A percentile compares a stretch with the other conserved stretches of the same genome.
phyloP scores from a whole-genome alignment of 2,797 vertebrate genomes.

The Sebastes ruberrimus region DNA sequence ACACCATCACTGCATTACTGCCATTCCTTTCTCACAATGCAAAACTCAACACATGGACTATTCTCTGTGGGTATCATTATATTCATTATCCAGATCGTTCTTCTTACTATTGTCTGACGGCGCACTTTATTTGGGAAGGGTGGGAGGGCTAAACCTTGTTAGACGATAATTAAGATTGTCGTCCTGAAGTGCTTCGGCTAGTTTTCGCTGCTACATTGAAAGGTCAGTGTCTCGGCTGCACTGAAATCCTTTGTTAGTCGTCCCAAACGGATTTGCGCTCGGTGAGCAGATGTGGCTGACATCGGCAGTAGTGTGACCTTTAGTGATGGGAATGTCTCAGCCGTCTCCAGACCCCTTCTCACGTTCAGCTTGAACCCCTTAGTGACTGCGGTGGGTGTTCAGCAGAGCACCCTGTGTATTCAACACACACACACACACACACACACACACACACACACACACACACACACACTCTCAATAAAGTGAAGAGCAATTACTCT shows the following conservation, averaged over 20 bases:
- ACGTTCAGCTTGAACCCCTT: constrained; percentile 51
- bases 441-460: not conserved
- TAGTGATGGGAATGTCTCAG: constrained; percentile 73
- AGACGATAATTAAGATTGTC: constrained; percentile 81
- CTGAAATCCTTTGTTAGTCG: constrained; percentile 77
- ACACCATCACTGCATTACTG: constrained; percentile 53
- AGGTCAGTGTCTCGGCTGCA: constrained; percentile 78
- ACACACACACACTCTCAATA: not conserved
- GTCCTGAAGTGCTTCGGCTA: constrained; percentile 72
- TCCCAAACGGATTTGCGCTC: constrained; percentile 74
- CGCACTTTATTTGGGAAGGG: constrained; percentile 64
- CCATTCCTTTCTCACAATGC: constrained; percentile 63
- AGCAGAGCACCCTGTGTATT: constrained; percentile 37
- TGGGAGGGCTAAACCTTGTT: constrained; percentile 62
- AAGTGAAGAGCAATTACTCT: constrained; percentile 24
- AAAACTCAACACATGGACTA: constrained; percentile 53
- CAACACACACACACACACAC: not conserved
- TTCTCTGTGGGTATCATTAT: constrained; percentile 78
- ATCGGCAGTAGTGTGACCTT: constrained; percentile 79
- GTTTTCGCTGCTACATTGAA: constrained; percentile 67
- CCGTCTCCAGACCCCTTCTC: constrained; percentile 63
- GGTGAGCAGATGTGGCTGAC: constrained; percentile 79
- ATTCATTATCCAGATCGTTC: constrained; percentile 70
- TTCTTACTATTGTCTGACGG: constrained; percentile 61
- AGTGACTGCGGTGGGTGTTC: constrained; percentile 44